These are phyloP conservation scores for Patiria miniata DNA, from an alignment of 35 echinoderm and acorn worm genomes.

Conservation along the genomic window DNA sequence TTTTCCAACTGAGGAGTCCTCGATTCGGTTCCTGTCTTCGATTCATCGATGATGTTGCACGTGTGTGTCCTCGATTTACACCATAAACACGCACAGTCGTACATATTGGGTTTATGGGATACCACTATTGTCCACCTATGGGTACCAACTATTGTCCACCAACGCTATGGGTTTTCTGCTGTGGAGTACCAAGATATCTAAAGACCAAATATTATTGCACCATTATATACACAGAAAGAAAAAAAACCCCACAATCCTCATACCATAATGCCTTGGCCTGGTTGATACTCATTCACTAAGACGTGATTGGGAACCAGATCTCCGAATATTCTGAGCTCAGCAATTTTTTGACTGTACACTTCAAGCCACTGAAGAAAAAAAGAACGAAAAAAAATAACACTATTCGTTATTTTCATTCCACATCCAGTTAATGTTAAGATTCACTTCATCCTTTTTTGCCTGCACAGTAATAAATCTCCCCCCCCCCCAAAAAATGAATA, in stretches of 20 bases:
- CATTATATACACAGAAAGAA: not conserved
- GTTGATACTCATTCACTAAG: constrained; percentile 93
- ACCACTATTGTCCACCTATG: not conserved
- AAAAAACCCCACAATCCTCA: not conserved
- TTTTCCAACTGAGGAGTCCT: too few relatives aligned
- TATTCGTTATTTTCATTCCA: not conserved
- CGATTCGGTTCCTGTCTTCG: too few relatives aligned
- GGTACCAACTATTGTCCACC: not conserved
- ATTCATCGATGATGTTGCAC: too few relatives aligned
- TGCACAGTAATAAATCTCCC: too few relatives aligned
- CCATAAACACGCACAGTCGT: too few relatives aligned
- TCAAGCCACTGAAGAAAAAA: constrained; percentile 80
- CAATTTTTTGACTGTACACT: constrained; percentile 62
- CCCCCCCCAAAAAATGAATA: too few relatives aligned
- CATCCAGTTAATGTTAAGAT: too few relatives aligned
- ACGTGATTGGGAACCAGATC: constrained; percentile 92
- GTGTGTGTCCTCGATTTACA: too few relatives aligned
- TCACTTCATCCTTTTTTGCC: too few relatives aligned
- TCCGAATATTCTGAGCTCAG: constrained; percentile 70
- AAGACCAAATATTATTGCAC: not conserved
- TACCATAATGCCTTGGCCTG: constrained; percentile 97
- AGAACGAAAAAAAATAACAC: not conserved
- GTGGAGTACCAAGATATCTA: not conserved
- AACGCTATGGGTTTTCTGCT: not conserved
- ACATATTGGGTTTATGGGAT: too few relatives aligned